Evolutionary conservation across 2,113 vertebrate genomes (phyloP), one percentile per base, ranked within the genome.

Genomic region (Mellivora capensis): DNA sequence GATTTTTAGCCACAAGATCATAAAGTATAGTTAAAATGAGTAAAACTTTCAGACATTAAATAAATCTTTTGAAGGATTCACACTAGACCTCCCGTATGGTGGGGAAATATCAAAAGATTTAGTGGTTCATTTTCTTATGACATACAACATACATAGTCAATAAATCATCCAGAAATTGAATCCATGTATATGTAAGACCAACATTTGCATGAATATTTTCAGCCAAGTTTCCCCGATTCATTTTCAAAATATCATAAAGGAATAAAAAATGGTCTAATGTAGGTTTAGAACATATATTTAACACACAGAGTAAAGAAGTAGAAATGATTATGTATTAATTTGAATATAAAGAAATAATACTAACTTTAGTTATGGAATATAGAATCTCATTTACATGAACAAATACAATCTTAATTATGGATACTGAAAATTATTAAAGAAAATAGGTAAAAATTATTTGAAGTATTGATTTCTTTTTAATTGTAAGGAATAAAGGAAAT

Each of bases 201-300:
- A 93, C 14, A 87, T 96, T 88, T 91, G 42, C 57, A 71, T 84
- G 37, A 44, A 93, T 91, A 93, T 93, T 86, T 96, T 86, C 20
- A 95, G 12, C 25, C 74, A 95, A 57, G 6, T 0, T 83, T 96
- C 10, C 3, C 64, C 29, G 81, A 67, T 86, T 95, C 57, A 94
- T 87, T 95, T 95, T 94, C 20, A 74, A 97, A 97, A 79, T 95
- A 92, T 72, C 39, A 86, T 64, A 87, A 89, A 85, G 4, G 8
- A 87, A 93, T 96, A 93, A 96, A 97, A 97, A 86, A 89, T 93
- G 27, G 9, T 52, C 59, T 69, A 2, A 52, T 71, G 27, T 39
- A 79, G 4, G 0, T 83, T 92, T 61, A 27, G 11, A 82, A n/a
- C 12, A 64, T 85, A 42, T 52, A 10, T 88, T 86, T 96, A 3